These are phyloP conservation scores for Distichodus sexfasciatus DNA, from an alignment of 2,797 vertebrate species.

Conservation along the genomic window DNA sequence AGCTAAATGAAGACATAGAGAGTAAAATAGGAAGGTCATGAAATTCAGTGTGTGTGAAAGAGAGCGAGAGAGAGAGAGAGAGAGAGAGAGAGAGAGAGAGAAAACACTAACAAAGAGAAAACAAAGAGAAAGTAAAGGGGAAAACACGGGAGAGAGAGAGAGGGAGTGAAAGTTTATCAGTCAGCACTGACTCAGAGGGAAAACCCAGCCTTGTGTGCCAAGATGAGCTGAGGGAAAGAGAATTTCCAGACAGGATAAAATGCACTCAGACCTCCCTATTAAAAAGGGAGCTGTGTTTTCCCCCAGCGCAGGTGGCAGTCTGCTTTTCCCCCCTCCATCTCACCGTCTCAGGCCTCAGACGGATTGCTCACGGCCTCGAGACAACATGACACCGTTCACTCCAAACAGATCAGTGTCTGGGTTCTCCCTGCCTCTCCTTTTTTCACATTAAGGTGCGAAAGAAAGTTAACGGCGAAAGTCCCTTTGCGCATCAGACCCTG, in stretches of 20 bases:
- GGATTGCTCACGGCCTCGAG: slow-evolving; percentile 36
- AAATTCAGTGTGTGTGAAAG: no score
- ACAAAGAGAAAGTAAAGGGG: background rate
- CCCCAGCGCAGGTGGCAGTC: slow-evolving; percentile 24
- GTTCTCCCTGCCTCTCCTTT: slow-evolving; percentile 28
- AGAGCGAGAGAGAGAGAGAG: slow-evolving; percentile 2
- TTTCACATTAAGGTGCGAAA: no score
- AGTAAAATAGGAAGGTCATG: no score
- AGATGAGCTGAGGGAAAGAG: slow-evolving; percentile 41
- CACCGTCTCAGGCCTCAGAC: slow-evolving; percentile 27
- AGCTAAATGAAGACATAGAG: no score
- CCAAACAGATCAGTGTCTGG: slow-evolving; percentile 20
- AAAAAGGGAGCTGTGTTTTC: slow-evolving; percentile 39
- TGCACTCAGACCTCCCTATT: slow-evolving; percentile 37
- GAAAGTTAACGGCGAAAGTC: slow-evolving; percentile 15
- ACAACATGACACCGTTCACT: slow-evolving; percentile 25
- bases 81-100: background rate
- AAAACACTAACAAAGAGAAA: no score
- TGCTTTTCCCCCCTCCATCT: slow-evolving; percentile 23
- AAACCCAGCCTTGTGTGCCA: slow-evolving; percentile 53
- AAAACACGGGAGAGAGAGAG: background rate
- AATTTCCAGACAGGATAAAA: slow-evolving; percentile 54
- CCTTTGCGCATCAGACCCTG: background rate
- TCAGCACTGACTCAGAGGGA: slow-evolving; percentile 59
- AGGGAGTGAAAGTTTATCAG: slow-evolving; percentile 49